phyloP scores from a whole-genome alignment of 2,888 invertebrate species.

The Creontiades dilutus region DNA sequence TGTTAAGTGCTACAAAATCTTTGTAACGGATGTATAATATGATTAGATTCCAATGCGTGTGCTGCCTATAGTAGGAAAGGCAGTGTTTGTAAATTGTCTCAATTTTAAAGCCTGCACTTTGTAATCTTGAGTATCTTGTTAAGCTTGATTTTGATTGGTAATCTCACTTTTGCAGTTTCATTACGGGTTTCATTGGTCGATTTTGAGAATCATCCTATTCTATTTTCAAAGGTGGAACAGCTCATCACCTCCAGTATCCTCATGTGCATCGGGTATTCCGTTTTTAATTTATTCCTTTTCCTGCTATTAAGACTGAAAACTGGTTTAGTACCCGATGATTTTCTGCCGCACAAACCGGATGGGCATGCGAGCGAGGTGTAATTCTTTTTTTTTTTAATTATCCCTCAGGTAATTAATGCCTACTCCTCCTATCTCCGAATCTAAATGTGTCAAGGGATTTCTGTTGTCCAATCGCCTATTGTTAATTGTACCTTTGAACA shows the following conservation, averaged over 20 bases:
- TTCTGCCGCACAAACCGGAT: constrained; percentile 59
- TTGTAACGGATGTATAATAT: no score
- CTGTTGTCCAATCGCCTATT: constrained; percentile 64
- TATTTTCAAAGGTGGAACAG: neutral
- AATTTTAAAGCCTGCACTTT: no score
- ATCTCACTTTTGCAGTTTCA: no score
- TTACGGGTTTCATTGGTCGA: no score
- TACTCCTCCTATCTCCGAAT: constrained; percentile 50
- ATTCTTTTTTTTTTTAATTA: constrained; percentile 62
- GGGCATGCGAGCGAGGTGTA: constrained; percentile 49
- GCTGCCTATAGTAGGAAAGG: no score
- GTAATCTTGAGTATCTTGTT: no score
- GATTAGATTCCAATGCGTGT: no score
- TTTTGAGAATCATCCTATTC: neutral
- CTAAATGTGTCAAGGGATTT: constrained; percentile 66
- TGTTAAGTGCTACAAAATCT: no score
- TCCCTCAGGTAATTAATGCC: constrained; percentile 53
- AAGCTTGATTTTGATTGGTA: no score
- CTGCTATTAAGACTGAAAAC: constrained; percentile 52
- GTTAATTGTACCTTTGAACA: constrained; percentile 55
- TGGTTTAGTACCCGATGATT: constrained; percentile 57
- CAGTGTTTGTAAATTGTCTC: no score
- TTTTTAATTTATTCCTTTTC: constrained; percentile 48
- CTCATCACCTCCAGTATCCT: neutral
- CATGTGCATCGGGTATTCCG: constrained; percentile 35